phyloP scores from a whole-genome alignment of 1,140 invertebrate genomes.

The Tetragonula clypearis region DNA sequence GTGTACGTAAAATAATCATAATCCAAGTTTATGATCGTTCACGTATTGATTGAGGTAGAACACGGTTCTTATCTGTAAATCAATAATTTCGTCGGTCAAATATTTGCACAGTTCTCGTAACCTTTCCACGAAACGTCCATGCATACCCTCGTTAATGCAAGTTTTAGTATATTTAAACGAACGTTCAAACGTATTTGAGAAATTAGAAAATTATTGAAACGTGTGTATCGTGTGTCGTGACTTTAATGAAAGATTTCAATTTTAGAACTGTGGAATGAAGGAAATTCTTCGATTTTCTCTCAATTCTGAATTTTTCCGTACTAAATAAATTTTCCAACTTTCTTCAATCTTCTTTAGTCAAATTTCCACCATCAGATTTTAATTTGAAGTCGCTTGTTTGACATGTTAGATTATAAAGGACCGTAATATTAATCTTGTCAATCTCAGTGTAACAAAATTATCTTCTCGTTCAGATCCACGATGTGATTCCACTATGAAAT shows the following conservation, averaged over 20 bases:
- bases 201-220: background rate
- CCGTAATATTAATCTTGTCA: background rate
- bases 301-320: no score
- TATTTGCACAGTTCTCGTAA: constrained; percentile 1
- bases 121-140: background rate
- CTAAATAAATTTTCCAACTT: no score
- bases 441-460: background rate
- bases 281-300: no score
- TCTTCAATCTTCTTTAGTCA: no score
- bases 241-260: no score
- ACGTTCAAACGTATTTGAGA: background rate
- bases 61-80: background rate
- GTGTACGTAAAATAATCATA: constrained; percentile 4
- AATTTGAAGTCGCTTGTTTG: background rate
- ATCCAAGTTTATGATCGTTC: constrained; percentile 29
- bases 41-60: constrained; percentile 14
- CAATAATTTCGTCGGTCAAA: constrained; percentile 18
- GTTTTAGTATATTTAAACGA: background rate
- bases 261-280: no score
- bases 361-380: no score
- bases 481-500: no score
- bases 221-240: no score
- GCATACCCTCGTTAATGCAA: no score
- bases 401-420: background rate
- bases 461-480: no score